A percentile compares a stretch with the other conserved stretches of the same genome.
Evolutionary conservation across 2,888 invertebrate species (phyloP).

Genomic region (Dyspetes luteomarginatus): DNA sequence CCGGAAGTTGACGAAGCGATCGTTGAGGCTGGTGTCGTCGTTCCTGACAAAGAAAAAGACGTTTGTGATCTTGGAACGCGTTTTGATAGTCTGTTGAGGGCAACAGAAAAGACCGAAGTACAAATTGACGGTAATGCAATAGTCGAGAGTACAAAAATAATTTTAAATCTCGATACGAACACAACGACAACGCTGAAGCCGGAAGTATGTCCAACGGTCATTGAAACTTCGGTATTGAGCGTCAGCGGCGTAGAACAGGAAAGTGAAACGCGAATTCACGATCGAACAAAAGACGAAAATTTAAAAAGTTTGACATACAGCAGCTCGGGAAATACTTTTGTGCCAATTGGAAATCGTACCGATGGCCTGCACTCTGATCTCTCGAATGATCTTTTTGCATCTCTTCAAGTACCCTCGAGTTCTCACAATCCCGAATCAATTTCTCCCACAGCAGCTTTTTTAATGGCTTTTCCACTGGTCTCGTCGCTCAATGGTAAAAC

Average conservation of each 20-base stretch:
- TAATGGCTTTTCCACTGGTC: constrained; percentile 90
- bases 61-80: constrained; percentile 76
- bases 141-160: constrained; percentile 75
- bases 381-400: constrained; percentile 86
- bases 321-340: constrained; percentile 78
- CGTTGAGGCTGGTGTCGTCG: constrained; percentile 62
- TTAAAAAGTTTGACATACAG: constrained; percentile 78
- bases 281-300: constrained; percentile 72
- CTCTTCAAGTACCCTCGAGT: constrained; percentile 85
- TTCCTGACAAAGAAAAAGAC: constrained; percentile 70
- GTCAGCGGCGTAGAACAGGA: constrained; percentile 68
- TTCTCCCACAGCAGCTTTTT: constrained; percentile 91
- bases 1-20: constrained; percentile 67
- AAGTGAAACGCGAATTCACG: constrained; percentile 43
- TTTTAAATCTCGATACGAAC: constrained; percentile 81
- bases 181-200: constrained; percentile 81
- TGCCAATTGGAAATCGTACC: constrained; percentile 79
- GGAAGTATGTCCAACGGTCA: constrained; percentile 64
- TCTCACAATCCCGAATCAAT: constrained; percentile 86
- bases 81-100: constrained; percentile 76
- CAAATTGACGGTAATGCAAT: constrained; percentile 68
- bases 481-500: constrained; percentile 86
- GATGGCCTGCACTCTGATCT: constrained; percentile 84
- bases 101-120: constrained; percentile 69
- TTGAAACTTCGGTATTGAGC: constrained; percentile 60